Conservation (phyloP, 1,140 invertebrate species). For the Spodoptera litura region DNA sequence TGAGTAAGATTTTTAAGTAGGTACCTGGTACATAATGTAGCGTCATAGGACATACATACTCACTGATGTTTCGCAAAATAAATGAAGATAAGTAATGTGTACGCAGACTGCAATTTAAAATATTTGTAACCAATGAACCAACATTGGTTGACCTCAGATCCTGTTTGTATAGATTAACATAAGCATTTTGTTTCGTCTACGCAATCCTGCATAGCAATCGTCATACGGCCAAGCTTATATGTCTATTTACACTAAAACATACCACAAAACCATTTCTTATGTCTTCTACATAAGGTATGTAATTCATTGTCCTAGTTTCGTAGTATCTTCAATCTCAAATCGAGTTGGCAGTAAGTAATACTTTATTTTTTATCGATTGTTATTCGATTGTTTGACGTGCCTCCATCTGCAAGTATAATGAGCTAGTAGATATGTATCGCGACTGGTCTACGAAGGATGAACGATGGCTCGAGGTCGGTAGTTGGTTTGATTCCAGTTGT, state of each 20-base stretch:
- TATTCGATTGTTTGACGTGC: conserved; percentile 34
- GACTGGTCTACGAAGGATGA: conserved; percentile 30
- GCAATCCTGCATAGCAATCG: conserved; percentile 15
- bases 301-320: too few species aligned
- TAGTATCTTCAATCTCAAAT: conserved; percentile 14
- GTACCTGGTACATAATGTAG: too few species aligned
- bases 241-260: too few species aligned
- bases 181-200: conserved; percentile 31
- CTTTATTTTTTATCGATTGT: conserved; percentile 19
- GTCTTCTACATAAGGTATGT: too few species aligned
- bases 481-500: neutral
- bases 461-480: conserved; percentile 19
- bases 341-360: conserved; percentile 28
- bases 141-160: conserved; percentile 12
- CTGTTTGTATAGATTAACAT: conserved; percentile 10
- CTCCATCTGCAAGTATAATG: conserved; percentile 36
- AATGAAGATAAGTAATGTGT: too few species aligned
- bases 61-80: too few species aligned
- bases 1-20: too few species aligned
- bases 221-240: too few species aligned
- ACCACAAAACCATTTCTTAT: too few species aligned
- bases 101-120: neutral
- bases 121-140: neutral
- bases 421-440: conserved; percentile 22
- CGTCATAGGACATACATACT: too few species aligned